phyloP scores from a whole-genome alignment of 1,140 invertebrate genomes.

The Heliconius melpomene region DNA sequence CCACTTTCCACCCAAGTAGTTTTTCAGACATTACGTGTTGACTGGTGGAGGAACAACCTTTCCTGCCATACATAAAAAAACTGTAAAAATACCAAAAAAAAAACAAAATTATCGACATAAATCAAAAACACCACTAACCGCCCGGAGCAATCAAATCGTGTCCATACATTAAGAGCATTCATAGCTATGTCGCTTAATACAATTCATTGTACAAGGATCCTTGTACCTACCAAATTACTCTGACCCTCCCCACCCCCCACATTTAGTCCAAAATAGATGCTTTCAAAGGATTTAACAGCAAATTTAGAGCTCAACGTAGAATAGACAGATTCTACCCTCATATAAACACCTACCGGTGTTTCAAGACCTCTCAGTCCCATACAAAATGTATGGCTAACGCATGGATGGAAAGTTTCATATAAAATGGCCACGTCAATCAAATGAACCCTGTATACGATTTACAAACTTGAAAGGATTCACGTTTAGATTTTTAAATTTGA shows the following conservation, averaged over 20 bases:
- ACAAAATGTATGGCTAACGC: constrained; percentile 32
- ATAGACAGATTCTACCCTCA: constrained; percentile 47
- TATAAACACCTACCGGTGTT: constrained; percentile 53
- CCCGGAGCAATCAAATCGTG: constrained; percentile 68
- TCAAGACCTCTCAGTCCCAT: constrained; percentile 41
- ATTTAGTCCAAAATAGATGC: constrained; percentile 36
- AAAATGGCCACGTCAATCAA: constrained; percentile 55
- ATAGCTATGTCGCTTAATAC: constrained; percentile 75
- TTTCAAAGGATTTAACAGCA: constrained; percentile 26
- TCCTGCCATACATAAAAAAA: too few species aligned
- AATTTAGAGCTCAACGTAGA: constrained; percentile 46
- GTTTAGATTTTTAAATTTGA: constrained; percentile 48
- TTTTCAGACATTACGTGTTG: too few species aligned
- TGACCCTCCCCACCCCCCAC: constrained; percentile 43
- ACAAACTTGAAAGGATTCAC: constrained; percentile 60
- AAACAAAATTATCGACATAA: neutral
- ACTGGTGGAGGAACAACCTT: too few species aligned
- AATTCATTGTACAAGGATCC: constrained; percentile 74
- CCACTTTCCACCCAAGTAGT: too few species aligned
- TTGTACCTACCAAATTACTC: constrained; percentile 45
- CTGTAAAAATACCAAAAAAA: neutral
- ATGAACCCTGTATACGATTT: constrained; percentile 63
- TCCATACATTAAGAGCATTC: constrained; percentile 74
- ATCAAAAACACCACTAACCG: constrained; percentile 49
- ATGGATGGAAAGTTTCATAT: constrained; percentile 38